Evolutionary conservation across 2,797 vertebrate species (phyloP), one percentile per base, ranked within the genome.

Genomic region (Gastrophryne carolinensis): DNA sequence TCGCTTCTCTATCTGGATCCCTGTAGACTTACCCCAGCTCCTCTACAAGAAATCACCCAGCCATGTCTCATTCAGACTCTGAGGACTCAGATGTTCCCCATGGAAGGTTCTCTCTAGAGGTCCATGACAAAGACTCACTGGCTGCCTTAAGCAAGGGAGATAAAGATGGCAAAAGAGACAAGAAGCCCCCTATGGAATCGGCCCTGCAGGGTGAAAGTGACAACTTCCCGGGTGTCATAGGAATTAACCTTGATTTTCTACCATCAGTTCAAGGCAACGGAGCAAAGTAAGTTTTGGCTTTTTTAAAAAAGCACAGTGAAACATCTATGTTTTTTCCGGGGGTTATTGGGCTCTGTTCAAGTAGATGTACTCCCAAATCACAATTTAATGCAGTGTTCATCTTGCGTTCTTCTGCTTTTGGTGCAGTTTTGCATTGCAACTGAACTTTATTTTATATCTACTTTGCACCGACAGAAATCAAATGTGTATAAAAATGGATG

Each of bases 121-220:
- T 17, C 37, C 67, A 77, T 29, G 75, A 77, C 15, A 29, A 77
- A 17, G 75, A 72, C 9, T 21, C 75, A 27, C 60, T 56, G 21
- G 67, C 27, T 27, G 75, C 75, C 9, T 77, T 77, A 19, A 50
- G n/a, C 9, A 64, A 71, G 30, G 74, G 54, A 57, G 60, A 64
- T 0, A 54, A 52, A 13, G 69, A 53, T 53, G 73, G 73, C n/a
- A 80, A 79, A 30, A 82, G 35, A 29, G 76, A 54, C 6, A 80
- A 79, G 5, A 85, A 78, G 0, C 83, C 53, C 0, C 90, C 91
- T 7, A 78, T 92, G 84, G 89, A 92, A 26, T 88, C 90, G 0
- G 65, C 57, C 0, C 87, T 85, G 15, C 85, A 90, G 80, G 78
- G 74, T 2, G 91, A 92, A 69, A 83, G 72, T 49, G 79, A 83